phyloP scores from a whole-genome alignment of 1,140 invertebrate genomes.

The Apis dorsata region DNA sequence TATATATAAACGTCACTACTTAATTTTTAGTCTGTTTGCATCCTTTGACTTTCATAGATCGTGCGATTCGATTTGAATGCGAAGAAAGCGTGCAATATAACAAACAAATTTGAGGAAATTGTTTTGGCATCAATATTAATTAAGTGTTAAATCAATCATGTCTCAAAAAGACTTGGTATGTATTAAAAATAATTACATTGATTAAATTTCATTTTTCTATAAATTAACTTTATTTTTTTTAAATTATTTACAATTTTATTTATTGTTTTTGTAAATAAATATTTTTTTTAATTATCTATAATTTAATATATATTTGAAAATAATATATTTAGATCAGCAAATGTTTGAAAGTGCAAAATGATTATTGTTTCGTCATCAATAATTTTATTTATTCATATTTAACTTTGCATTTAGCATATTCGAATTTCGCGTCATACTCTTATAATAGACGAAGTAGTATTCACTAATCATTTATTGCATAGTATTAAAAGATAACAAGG shows the following conservation, averaged over 20 bases:
- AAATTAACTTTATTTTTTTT: background rate
- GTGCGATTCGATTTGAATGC: background rate
- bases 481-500: background rate
- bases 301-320: too few relatives aligned
- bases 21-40: constrained; percentile 24
- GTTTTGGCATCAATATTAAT: background rate
- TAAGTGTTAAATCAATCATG: constrained; percentile 44
- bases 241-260: too few relatives aligned
- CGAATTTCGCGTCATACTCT: background rate
- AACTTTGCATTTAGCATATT: background rate
- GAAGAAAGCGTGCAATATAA: background rate
- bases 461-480: background rate
- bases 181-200: background rate
- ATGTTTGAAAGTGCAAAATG: background rate
- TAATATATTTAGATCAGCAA: too few relatives aligned
- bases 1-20: constrained; percentile 60
- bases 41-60: background rate
- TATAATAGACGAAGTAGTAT: background rate
- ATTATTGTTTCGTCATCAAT: too few relatives aligned
- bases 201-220: too few relatives aligned
- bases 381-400: background rate
- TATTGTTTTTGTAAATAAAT: too few relatives aligned
- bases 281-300: background rate
- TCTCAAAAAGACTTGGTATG: constrained; percentile 55
- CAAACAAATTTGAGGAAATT: background rate